Base-by-base conservation (phyloP, 2,113 vertebrate species). In the Typhlomys cinereus region DNA sequence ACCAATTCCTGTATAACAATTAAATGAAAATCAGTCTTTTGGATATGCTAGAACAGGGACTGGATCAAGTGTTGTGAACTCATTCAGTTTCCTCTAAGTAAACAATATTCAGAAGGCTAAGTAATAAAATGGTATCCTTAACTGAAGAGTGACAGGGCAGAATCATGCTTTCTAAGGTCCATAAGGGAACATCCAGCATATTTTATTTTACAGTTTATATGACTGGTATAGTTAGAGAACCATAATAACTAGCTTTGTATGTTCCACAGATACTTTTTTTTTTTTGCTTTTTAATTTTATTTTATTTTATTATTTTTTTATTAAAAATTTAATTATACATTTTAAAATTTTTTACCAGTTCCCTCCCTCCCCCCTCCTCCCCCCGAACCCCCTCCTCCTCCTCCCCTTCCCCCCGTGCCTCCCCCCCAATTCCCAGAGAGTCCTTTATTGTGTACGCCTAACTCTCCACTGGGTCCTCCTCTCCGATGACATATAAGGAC, bases 191-290 rank as follows among this genome's bases (percentile, higher is more conserved):
- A 41, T 70, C 46, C 27, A 14, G 36, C 6, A 54, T 27, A 18
- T 39, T 90, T 80, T 76, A 52, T 82, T 52, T 36, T 69, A n/a
- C 54, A 67, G 34, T 91, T 46, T n/a, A 36, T 52, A 10, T 76
- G 59, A 59, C 23, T 31, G 39, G 61, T 64, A 64, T 67, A 59
- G 12, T 91, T 88, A 85, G 39, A 57, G 85, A 87, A 81, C 7
- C 50, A 29, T 71, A 73, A 89, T 59, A 48, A 44, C 54, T 75
- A 48, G 11, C 73, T 91, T 87, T 59, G 39, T 39, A 34, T 59
- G n/a, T 64, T 85, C 94, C n/a, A 57, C 71, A 57, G 52, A 31
- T 52, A 44, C 31, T 84, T 92, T 89, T 89, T n/a, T n/a, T n/a
- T n/a, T n/a, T n/a, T n/a, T n/a, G n/a, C n/a, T n/a, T n/a, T n/a